Evolutionary conservation across 2,888 invertebrate species (phyloP).

Genomic region (Noctua janthe): DNA sequence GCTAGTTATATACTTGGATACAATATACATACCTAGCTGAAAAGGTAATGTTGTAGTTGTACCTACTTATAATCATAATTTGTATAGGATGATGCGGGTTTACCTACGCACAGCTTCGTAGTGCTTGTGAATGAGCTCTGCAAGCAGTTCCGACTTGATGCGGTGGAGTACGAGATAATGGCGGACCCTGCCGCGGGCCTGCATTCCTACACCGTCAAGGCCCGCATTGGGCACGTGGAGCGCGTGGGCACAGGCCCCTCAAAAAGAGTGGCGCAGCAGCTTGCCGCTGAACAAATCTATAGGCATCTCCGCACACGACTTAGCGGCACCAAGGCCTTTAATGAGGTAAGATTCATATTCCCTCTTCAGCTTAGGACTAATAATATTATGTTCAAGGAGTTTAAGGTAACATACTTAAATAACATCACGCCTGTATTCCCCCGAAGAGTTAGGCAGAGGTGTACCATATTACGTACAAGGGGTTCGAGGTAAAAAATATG

Average conservation of each 20-base stretch:
- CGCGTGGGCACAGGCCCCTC: background rate
- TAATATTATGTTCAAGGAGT: too few species aligned
- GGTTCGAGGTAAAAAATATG: background rate
- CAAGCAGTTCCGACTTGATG: background rate
- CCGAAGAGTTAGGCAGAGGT: background rate
- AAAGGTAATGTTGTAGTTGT: background rate
- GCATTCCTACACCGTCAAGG: background rate
- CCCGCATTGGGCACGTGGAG: conserved; percentile 12
- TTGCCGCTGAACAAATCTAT: conserved; percentile 34
- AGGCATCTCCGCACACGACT: conserved; percentile 4
- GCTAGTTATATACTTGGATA: too few species aligned
- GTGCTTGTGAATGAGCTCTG: conserved; percentile 17
- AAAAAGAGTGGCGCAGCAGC: background rate
- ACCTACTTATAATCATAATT: background rate
- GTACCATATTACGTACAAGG: background rate
- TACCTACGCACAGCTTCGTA: conserved; percentile 10
- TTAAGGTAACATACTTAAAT: background rate
- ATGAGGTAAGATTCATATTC: conserved; percentile 24
- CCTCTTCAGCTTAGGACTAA: background rate
- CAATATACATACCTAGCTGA: too few species aligned
- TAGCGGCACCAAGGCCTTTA: background rate
- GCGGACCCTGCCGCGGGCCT: background rate
- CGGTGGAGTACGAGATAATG: background rate
- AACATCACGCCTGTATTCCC: background rate
- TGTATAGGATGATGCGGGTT: conserved; percentile 7